Base-by-base conservation (phyloP, 2,113 vertebrate genomes). In the Microcebus jonahi region DNA sequence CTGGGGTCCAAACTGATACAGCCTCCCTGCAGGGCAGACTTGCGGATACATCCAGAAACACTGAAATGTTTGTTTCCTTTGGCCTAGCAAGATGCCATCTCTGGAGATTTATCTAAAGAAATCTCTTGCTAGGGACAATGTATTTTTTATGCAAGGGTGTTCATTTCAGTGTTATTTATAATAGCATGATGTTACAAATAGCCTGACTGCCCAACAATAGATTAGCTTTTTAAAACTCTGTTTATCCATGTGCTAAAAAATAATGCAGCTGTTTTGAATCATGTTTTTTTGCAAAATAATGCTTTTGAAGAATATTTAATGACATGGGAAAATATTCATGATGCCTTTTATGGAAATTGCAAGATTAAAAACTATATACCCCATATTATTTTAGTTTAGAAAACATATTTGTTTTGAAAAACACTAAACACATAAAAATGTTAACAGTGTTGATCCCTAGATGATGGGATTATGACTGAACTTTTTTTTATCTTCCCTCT, bases 261-360 rank as follows among this genome's bases (percentile, higher is more conserved):
- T 34, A 68, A 92, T 23, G 9, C 96, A 96, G 86, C 59, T 97
- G 88, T 93, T 97, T 94, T 67, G 71, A 93, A 97, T 94, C 76
- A 92, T 71, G 50, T 86, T 88, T 95, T 95, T 95, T 93, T 92
- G 31, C 93, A 90, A 95, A 97, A 94, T 31, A 84, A 84, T 31
- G 73, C 88, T 89, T 97, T 57, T 84, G 83, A 93, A 95, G 94
- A 93, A 80, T 91, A 82, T 90, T 94, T 95, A 94, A 96, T 94
- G 92, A 94, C 86, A 76, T 93, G 92, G 86, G 92, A 97, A 96
- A 96, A 93, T 86, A 87, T n/a, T 86, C 87, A 70, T 25, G 36
- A 88, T 90, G 75, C 14, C 68, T 96, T 97, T 91, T 68, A 63
- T 96, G 61, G 94, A 93, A 86, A 94, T 73, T 73, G n/a, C 76